phyloP scores from a whole-genome alignment of 92 coral and sea anemone genomes.

The Palythoa heliodiscus region DNA sequence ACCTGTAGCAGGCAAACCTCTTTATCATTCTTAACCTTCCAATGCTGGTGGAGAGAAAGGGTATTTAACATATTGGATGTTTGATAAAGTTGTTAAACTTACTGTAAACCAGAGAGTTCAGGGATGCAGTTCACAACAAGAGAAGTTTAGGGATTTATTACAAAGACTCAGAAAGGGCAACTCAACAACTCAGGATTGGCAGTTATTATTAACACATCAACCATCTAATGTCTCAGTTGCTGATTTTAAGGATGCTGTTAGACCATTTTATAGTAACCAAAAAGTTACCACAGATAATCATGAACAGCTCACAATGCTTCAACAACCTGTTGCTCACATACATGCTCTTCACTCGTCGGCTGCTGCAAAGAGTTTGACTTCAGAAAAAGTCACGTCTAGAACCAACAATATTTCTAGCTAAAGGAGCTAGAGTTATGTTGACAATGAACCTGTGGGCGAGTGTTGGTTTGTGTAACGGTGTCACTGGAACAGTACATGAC shows the following conservation, averaged over 20 bases:
- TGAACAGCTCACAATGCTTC: constrained; percentile 34
- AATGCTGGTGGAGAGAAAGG: constrained; percentile 40
- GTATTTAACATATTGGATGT: constrained; percentile 36
- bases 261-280: constrained; percentile 41
- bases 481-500: constrained; percentile 43
- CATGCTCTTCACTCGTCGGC: constrained; percentile 42
- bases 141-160: constrained; percentile 40
- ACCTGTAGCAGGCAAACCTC: constrained; percentile 27
- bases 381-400: constrained; percentile 46
- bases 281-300: constrained; percentile 32
- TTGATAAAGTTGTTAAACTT: constrained; percentile 29
- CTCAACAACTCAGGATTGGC: constrained; percentile 38
- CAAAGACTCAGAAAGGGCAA: constrained; percentile 36
- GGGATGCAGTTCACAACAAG: constrained; percentile 36
- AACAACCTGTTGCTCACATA: constrained; percentile 47
- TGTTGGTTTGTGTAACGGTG: constrained; percentile 49
- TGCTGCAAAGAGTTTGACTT: constrained; percentile 45
- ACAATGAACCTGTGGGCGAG: constrained; percentile 52
- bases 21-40: constrained; percentile 40
- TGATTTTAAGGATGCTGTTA: constrained; percentile 41
- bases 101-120: constrained; percentile 27
- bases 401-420: constrained; percentile 37
- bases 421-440: constrained; percentile 41
- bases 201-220: background rate
- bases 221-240: constrained; percentile 37